Conservation (phyloP, 1,140 invertebrate species). For the Stratiolaelaps scimitus region DNA sequence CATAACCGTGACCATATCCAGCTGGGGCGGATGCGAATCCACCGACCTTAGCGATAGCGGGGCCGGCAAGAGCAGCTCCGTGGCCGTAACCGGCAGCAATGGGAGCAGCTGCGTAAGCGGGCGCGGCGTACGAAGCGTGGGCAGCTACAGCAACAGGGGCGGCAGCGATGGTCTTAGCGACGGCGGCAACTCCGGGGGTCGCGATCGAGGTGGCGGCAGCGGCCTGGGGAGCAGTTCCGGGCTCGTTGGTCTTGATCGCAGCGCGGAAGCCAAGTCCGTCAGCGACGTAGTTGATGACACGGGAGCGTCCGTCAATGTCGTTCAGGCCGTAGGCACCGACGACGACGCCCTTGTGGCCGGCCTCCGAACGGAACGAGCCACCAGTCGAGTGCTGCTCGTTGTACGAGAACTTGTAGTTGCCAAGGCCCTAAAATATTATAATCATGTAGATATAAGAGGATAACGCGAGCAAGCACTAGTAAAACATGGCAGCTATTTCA, state of each 20-base stretch:
- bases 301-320: slow-evolving; percentile 36
- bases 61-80: too few species aligned
- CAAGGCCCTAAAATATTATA: slow-evolving; percentile 28
- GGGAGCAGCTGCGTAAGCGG: background rate
- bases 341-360: slow-evolving; percentile 34
- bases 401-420: slow-evolving; percentile 38
- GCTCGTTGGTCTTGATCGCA: slow-evolving; percentile 36
- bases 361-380: slow-evolving; percentile 36
- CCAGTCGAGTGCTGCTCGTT: slow-evolving; percentile 39
- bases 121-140: slow-evolving; percentile 4
- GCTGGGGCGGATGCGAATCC: too few species aligned
- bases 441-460: too few species aligned
- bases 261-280: slow-evolving; percentile 38
- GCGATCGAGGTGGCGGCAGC: slow-evolving; percentile 29
- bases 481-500: too few species aligned
- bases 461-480: too few species aligned
- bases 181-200: background rate
- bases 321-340: slow-evolving; percentile 37
- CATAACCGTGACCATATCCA: too few species aligned
- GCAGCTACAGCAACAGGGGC: slow-evolving; percentile 1
- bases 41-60: too few species aligned
- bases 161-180: background rate
- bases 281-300: slow-evolving; percentile 39
- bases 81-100: background rate
- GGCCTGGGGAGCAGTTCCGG: slow-evolving; percentile 33